phyloP scores from a whole-genome alignment of 2,888 invertebrate species.

The Sphecodes monilicornis region DNA sequence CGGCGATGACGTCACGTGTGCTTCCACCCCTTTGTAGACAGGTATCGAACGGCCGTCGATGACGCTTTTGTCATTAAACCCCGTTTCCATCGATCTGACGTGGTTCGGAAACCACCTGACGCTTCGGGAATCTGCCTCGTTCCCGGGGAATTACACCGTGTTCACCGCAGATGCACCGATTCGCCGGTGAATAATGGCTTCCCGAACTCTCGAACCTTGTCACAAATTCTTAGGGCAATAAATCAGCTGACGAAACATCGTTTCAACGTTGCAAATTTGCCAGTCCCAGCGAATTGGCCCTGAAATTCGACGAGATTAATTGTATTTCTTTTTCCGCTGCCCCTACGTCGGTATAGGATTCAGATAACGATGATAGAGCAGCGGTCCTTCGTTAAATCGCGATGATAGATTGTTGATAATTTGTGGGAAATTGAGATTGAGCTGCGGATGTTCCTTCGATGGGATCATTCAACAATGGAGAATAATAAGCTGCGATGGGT shows the following conservation, averaged over 20 bases:
- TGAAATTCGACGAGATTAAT: not conserved
- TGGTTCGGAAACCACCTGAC: conserved; percentile 71
- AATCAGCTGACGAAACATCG: conserved; percentile 40
- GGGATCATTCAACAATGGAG: not conserved
- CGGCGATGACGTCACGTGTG: conserved; percentile 55
- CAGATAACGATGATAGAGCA: not conserved
- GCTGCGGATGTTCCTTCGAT: not conserved
- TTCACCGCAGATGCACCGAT: conserved; percentile 66
- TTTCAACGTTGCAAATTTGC: conserved; percentile 21
- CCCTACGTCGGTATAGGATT: not conserved
- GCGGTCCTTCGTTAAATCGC: conserved; percentile 3
- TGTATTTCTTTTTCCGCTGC: not conserved
- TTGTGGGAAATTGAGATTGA: not conserved
- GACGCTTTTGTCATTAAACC: conserved; percentile 64
- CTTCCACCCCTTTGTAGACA: conserved; percentile 51
- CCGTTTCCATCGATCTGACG: conserved; percentile 68
- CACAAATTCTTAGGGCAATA: conserved; percentile 55
- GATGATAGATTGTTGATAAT: conserved; percentile 14
- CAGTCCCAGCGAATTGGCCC: not conserved
- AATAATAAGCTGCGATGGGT: conserved; percentile 2
- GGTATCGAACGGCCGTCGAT: conserved; percentile 60
- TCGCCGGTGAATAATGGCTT: conserved; percentile 65
- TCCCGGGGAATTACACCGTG: conserved; percentile 71
- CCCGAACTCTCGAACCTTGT: conserved; percentile 48
- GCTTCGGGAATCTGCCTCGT: conserved; percentile 65